Evolutionary conservation across 2,888 invertebrate species (phyloP).

Genomic region (Eustalomyia histrio): DNA sequence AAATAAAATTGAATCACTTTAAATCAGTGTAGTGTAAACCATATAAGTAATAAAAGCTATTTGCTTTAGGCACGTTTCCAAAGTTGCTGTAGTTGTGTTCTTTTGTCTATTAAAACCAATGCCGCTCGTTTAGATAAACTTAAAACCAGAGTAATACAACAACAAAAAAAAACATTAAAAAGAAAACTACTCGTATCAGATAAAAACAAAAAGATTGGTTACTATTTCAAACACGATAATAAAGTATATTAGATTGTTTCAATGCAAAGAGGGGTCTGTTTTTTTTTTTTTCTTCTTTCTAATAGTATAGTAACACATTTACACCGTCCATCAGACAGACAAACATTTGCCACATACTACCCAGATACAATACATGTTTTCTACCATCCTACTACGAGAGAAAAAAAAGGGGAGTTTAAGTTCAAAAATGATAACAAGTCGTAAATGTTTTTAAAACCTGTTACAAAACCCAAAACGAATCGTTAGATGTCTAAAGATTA

Average conservation of each 20-base stretch:
- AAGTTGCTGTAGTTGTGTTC: background rate
- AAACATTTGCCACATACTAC: background rate
- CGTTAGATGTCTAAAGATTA: slow-evolving; percentile 48
- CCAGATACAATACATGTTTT: slow-evolving; percentile 11
- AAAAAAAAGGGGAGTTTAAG: slow-evolving; percentile 25
- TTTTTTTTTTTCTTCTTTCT: background rate
- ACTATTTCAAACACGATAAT: slow-evolving; percentile 27
- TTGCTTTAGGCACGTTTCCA: background rate
- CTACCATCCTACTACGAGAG: background rate
- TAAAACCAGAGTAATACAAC: background rate
- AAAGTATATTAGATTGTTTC: slow-evolving; percentile 17
- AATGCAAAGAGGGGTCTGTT: slow-evolving; percentile 3
- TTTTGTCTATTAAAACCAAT: background rate
- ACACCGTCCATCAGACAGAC: background rate
- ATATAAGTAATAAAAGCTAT: background rate
- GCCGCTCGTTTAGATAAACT: background rate
- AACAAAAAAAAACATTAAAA: background rate
- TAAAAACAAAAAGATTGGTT: slow-evolving; percentile 34
- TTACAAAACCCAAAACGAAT: slow-evolving; percentile 39
- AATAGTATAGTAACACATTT: slow-evolving; percentile 11
- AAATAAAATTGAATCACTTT: too few relatives aligned
- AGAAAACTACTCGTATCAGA: slow-evolving; percentile 29
- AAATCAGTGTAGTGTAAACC: too few relatives aligned
- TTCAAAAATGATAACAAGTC: slow-evolving; percentile 51
- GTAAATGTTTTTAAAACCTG: slow-evolving; percentile 53